Percentiles rank a stretch among this genome's conserved stretches.
Conservation (phyloP, 1,140 invertebrate genomes). For the Ostrea denselamellosa region DNA sequence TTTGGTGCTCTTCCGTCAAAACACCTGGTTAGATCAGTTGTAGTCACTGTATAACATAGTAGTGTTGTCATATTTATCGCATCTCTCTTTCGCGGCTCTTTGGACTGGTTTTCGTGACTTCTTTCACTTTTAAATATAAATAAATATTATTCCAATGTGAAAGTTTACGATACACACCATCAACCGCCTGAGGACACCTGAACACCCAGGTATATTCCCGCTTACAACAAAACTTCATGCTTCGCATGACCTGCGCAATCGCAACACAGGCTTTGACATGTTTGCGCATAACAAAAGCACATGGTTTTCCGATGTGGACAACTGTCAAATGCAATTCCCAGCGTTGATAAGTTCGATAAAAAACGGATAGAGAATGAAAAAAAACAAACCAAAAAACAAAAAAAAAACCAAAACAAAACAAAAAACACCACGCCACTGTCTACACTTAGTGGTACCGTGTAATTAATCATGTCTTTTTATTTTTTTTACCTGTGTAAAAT, state of each 20-base stretch:
- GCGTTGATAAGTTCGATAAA: conserved; percentile 33
- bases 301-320: conserved; percentile 47
- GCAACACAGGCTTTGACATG: conserved; percentile 53
- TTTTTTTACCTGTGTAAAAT: conserved; percentile 21
- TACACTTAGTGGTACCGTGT: background rate
- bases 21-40: conserved; percentile 11
- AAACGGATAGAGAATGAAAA: conserved; percentile 29
- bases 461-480: conserved; percentile 32
- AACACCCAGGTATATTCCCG: conserved; percentile 47
- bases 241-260: conserved; percentile 56
- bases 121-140: conserved; percentile 41
- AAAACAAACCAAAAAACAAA: no score
- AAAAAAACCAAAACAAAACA: no score
- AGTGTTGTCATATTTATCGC: conserved; percentile 7
- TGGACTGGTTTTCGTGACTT: conserved; percentile 49
- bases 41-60: conserved; percentile 22
- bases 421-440: background rate
- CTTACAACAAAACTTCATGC: conserved; percentile 49
- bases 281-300: conserved; percentile 63
- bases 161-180: conserved; percentile 47
- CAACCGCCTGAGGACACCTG: conserved; percentile 35
- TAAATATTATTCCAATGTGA: conserved; percentile 46
- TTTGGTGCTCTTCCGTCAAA: conserved; percentile 39
- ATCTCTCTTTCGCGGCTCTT: conserved; percentile 1
- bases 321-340: conserved; percentile 9